Conservation (phyloP, 37 sponge, comb jelly and placozoan species). For the Petrosia ficiformis region DNA sequence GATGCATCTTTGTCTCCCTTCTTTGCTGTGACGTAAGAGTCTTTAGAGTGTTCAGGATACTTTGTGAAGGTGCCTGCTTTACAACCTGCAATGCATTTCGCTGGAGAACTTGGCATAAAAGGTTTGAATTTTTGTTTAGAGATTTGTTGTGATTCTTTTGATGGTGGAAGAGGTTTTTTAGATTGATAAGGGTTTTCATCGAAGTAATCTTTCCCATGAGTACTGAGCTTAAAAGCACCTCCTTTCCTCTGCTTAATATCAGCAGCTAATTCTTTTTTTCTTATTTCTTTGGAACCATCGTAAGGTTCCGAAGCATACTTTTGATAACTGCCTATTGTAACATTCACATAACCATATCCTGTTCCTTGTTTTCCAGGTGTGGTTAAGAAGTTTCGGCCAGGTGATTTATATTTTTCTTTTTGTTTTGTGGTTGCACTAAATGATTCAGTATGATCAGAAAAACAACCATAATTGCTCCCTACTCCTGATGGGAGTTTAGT, state of each 20-base stretch:
- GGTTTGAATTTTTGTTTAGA: slow-evolving; percentile 73
- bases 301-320: slow-evolving; percentile 68
- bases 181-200: slow-evolving; percentile 75
- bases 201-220: slow-evolving; percentile 70
- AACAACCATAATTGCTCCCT: slow-evolving; percentile 85
- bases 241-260: slow-evolving; percentile 75
- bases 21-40: slow-evolving; percentile 55
- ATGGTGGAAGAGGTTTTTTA: slow-evolving; percentile 46
- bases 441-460: slow-evolving; percentile 47
- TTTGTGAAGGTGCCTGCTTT: slow-evolving; percentile 94
- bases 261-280: slow-evolving; percentile 40
- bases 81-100: slow-evolving; percentile 86
- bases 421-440: slow-evolving; percentile 74
- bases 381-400: slow-evolving; percentile 83
- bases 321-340: slow-evolving; percentile 63
- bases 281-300: slow-evolving; percentile 56
- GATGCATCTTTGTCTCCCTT: neutral
- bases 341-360: slow-evolving; percentile 90
- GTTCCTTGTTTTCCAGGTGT: slow-evolving; percentile 93
- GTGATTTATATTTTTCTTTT: slow-evolving; percentile 49
- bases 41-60: slow-evolving; percentile 88
- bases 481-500: slow-evolving; percentile 80
- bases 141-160: slow-evolving; percentile 2
- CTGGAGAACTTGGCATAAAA: slow-evolving; percentile 89
- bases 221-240: slow-evolving; percentile 78